Conservation (phyloP, 2,888 invertebrate genomes). For the Abscondita cerata region DNA sequence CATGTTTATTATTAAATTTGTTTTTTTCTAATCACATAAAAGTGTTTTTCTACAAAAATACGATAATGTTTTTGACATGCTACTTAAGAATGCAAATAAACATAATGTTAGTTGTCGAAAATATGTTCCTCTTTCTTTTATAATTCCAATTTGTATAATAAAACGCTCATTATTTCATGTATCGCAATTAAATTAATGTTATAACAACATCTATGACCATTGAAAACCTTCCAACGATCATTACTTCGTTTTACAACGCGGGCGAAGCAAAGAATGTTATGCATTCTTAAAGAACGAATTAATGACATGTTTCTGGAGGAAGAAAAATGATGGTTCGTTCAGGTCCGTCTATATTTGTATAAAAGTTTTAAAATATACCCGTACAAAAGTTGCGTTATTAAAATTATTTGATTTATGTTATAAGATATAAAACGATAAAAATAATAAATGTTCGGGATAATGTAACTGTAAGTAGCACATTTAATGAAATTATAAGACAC, state of each 20-base stretch:
- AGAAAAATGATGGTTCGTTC: neutral
- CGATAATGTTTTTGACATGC: neutral
- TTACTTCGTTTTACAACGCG: neutral
- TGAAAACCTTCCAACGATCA: slow-evolving; percentile 1
- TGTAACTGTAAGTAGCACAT: slow-evolving; percentile 1
- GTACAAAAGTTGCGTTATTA: slow-evolving; percentile 2
- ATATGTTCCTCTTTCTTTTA: neutral
- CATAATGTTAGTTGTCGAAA: neutral
- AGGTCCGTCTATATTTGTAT: slow-evolving; percentile 2
- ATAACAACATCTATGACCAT: neutral
- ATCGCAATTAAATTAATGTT: neutral
- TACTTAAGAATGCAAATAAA: neutral
- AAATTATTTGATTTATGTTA: slow-evolving; percentile 7
- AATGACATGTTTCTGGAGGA: slow-evolving; percentile 2
- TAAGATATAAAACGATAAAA: neutral
- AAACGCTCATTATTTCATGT: neutral
- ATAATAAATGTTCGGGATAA: neutral
- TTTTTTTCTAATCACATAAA: neutral
- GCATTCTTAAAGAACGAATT: slow-evolving; percentile 9
- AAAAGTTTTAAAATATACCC: neutral
- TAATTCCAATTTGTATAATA: slow-evolving; percentile 1
- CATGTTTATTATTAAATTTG: neutral
- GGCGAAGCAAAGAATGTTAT: slow-evolving; percentile 1
- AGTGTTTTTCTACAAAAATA: neutral
- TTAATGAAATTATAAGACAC: neutral